Percentiles rank a stretch among this genome's conserved stretches.
Conservation (phyloP, 2,797 vertebrate species). For the Eptatretus atami region DNA sequence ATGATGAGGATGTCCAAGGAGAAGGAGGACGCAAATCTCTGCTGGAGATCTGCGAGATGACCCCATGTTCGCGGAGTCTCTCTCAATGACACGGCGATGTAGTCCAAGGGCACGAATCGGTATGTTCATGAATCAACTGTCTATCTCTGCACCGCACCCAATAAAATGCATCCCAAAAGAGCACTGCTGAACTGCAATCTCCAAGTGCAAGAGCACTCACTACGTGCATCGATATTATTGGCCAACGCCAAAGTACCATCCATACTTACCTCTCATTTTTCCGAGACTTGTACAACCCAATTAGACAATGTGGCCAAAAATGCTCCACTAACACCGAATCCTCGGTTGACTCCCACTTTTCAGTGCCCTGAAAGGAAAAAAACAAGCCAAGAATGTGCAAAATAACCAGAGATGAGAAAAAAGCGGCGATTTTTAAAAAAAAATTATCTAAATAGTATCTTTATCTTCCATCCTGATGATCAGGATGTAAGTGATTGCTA, state of each 20-base stretch:
- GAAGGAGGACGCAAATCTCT: constrained; percentile 96
- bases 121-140: constrained; percentile 84
- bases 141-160: constrained; percentile 28
- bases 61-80: constrained; percentile 84
- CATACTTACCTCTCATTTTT: constrained; percentile 73
- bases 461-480: no score
- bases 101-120: constrained; percentile 68
- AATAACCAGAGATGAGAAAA: no score
- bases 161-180: background rate
- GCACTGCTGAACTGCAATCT: no score
- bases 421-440: no score
- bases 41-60: constrained; percentile 88
- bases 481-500: no score
- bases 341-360: constrained; percentile 60
- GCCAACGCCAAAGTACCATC: background rate
- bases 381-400: no score
- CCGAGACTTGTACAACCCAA: constrained; percentile 82
- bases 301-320: constrained; percentile 88
- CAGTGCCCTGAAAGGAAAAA: constrained; percentile 30
- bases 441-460: no score
- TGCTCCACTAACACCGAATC: constrained; percentile 68
- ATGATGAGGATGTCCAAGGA: constrained; percentile 70
- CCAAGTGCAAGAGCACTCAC: background rate
- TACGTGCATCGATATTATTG: background rate
- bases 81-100: constrained; percentile 66